Evolutionary conservation across 2,113 vertebrate species (phyloP).

Genomic region (Rhinoderma darwinii): DNA sequence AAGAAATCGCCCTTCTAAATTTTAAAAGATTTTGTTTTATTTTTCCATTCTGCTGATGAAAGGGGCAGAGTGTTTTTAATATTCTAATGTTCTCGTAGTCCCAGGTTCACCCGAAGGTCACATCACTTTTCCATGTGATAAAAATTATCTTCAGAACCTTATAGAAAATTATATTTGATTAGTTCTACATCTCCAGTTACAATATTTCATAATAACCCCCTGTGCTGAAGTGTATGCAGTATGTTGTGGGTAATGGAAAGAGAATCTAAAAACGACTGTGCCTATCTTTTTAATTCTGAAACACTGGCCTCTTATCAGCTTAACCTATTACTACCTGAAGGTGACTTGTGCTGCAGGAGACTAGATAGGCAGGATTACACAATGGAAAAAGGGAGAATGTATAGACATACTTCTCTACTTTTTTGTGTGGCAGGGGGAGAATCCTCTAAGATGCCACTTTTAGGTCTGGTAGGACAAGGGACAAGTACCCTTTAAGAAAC

Average conservation of each 20-base stretch:
- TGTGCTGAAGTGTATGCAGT: background rate
- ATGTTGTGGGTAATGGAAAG: background rate
- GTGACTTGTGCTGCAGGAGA: background rate
- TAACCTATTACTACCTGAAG: too few species aligned
- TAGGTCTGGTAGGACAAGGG: too few species aligned
- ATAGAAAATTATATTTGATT: background rate
- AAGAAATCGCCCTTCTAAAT: slow-evolving; percentile 13
- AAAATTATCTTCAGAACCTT: slow-evolving; percentile 18
- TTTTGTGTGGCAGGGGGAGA: too few species aligned
- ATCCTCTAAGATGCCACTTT: too few species aligned
- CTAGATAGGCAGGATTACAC: background rate
- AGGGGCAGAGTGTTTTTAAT: background rate
- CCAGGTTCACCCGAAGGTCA: slow-evolving; percentile 33
- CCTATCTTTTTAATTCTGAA: background rate
- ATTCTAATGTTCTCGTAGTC: background rate
- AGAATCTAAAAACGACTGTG: background rate
- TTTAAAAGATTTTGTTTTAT: slow-evolving; percentile 39
- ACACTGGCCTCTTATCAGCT: background rate
- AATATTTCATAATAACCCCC: background rate
- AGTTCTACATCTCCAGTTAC: background rate
- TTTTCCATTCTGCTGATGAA: slow-evolving; percentile 43
- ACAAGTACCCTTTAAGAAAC: too few species aligned
- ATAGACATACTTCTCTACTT: too few species aligned
- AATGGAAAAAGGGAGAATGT: too few species aligned
- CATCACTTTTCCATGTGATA: background rate